Conservation (phyloP, 2,797 vertebrate genomes). For the Peromyscus nudipes region DNA sequence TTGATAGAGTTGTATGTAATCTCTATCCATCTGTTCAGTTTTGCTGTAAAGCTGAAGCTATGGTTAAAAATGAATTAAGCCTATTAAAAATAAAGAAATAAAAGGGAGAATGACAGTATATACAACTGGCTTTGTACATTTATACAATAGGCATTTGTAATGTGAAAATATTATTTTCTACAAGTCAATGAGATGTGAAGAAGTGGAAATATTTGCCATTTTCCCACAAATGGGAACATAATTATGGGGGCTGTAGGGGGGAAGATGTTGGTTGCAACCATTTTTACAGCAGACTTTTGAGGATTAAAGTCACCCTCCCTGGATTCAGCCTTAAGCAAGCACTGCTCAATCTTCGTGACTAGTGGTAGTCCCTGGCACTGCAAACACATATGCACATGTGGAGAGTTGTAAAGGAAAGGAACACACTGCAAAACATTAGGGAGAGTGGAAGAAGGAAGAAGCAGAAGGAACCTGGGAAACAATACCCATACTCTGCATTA, state of each 20-base stretch:
- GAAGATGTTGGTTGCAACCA: background rate
- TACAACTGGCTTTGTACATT: background rate
- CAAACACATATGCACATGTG: no score
- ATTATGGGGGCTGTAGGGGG: accelerated
- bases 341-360: background rate
- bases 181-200: background rate
- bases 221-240: background rate
- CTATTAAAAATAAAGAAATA: slow-evolving; percentile 21
- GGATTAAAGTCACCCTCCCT: background rate
- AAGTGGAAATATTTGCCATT: background rate
- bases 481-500: background rate
- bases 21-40: background rate
- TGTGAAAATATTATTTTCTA: background rate
- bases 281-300: background rate
- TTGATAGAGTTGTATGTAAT: no score
- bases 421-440: background rate
- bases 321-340: background rate
- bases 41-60: background rate
- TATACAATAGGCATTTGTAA: background rate
- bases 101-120: background rate
- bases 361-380: background rate
- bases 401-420: background rate
- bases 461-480: background rate
- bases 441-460: background rate
- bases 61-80: slow-evolving; percentile 3